Evolutionary conservation across 1,140 invertebrate species (phyloP), one percentile per base, ranked within the genome.

Genomic region (Rhizoglyphus robini): DNA sequence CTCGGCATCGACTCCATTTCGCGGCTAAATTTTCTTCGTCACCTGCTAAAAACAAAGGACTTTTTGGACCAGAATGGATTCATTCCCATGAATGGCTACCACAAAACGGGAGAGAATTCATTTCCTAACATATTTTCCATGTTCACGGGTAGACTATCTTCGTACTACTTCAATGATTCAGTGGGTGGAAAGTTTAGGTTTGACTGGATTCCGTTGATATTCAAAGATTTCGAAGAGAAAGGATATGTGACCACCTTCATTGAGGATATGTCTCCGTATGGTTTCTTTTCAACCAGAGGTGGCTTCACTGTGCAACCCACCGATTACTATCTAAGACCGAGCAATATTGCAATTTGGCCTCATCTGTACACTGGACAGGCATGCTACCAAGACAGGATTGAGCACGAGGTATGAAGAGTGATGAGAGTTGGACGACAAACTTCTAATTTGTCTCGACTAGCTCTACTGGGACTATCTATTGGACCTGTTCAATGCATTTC

Each of bases 81-180:
- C 31, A 8, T 8, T 54, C 51, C 51, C 8, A 11, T 54, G 8
- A 11, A 27, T 32, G 79, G 79, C 2, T 75, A 74, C 62, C 74
- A 73, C 32, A 79, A 79, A 72, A 72, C 77, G 2, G 78, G 72
- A 4, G 74, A 77, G 41, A 79, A 79, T 63, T 78, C 78, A 3
- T 75, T 74, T 62, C 77, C 77, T 0, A 79, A 79, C 70, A 65
- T 79, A 30, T 65, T 76, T 4, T 71, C 77, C 23, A 20, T 54
- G 8, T 32, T 8, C 20, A 8, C 51, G 8, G 51, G 51, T 8
- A 25, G 23, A 25, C 51, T 54, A 15, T 46, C 41, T 23, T 15
- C 41, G 15, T 46, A 46, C 23, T 46, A 46, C 41, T 46, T 15
- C 41, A 46, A 46, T 46, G 20, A 54, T 32, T 20, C 51, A 54